A percentile compares a stretch with the other conserved stretches of the same genome.
These are phyloP conservation scores for Imbricaverruca yamaguchii DNA, from an alignment of 2,888 invertebrate genomes.

Conservation along the genomic window DNA sequence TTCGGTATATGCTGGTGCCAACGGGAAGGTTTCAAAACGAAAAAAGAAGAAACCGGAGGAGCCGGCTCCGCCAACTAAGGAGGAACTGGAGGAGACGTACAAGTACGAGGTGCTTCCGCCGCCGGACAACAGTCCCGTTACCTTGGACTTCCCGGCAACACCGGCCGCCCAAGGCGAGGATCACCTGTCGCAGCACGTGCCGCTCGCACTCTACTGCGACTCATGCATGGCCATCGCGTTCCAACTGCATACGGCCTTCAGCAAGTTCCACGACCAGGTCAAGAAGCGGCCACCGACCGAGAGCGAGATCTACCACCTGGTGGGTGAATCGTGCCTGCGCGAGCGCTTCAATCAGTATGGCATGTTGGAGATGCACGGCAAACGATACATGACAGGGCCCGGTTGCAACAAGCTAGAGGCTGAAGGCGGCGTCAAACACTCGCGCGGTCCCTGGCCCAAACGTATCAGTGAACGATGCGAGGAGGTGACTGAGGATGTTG, in stretches of 20 bases:
- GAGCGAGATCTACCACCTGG: conserved; percentile 12
- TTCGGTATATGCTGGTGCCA: neutral
- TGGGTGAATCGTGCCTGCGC: neutral
- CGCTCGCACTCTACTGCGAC: neutral
- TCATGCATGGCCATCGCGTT: conserved; percentile 11
- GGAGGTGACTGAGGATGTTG: neutral
- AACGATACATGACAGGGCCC: neutral
- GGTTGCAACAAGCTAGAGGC: conserved; percentile 10
- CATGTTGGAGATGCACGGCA: neutral
- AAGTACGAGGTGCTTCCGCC: conserved; percentile 1
- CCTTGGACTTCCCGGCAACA: neutral
- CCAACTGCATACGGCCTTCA: neutral
- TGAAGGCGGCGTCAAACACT: conserved; percentile 14
- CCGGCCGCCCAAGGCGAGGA: neutral
- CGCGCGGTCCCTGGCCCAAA: neutral
- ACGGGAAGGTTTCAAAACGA: no score
- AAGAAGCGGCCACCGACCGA: neutral
- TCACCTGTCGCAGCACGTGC: conserved; percentile 10
- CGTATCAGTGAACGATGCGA: neutral
- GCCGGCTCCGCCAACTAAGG: neutral
- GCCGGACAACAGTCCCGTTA: neutral
- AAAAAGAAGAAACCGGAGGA: neutral
- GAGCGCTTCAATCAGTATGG: neutral
- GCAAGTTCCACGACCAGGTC: neutral
- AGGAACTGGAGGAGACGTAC: conserved; percentile 11